These are phyloP conservation scores for Kradibia gibbosae DNA, from an alignment of 1,140 invertebrate genomes.

Conservation along the genomic window DNA sequence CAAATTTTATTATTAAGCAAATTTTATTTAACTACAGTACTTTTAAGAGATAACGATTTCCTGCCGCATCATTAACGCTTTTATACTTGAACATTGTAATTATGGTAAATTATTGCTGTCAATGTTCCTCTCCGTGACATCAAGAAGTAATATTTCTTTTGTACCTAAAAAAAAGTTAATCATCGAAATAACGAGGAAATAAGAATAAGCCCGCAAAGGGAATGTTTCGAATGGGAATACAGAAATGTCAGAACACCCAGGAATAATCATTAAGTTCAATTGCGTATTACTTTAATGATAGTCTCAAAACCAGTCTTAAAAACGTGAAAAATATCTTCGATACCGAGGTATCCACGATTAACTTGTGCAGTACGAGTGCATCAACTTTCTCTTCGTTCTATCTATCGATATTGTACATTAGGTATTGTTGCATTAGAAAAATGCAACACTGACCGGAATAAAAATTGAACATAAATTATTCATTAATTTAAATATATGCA, in stretches of 20 bases:
- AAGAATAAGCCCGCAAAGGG: neutral
- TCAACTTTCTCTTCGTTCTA: neutral
- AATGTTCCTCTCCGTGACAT: too few species aligned
- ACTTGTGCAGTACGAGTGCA: neutral
- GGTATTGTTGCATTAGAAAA: neutral
- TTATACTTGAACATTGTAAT: too few species aligned
- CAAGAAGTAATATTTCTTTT: too few species aligned
- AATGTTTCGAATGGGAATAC: neutral
- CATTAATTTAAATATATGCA: too few species aligned
- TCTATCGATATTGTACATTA: neutral
- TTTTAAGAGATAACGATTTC: too few species aligned
- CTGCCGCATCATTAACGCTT: too few species aligned
- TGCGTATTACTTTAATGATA: neutral
- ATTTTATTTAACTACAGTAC: too few species aligned
- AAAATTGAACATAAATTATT: too few species aligned
- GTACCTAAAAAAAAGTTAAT: too few species aligned
- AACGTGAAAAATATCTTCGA: neutral
- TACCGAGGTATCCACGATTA: neutral
- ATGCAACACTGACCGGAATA: neutral
- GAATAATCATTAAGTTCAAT: neutral
- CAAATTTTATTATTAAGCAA: too few species aligned
- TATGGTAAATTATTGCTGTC: too few species aligned
- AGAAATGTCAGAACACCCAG: neutral
- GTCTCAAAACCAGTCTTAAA: neutral
- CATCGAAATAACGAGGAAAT: too few species aligned